Base-by-base conservation (phyloP, 2,113 vertebrate species). In the Crotalus helleri region DNA sequence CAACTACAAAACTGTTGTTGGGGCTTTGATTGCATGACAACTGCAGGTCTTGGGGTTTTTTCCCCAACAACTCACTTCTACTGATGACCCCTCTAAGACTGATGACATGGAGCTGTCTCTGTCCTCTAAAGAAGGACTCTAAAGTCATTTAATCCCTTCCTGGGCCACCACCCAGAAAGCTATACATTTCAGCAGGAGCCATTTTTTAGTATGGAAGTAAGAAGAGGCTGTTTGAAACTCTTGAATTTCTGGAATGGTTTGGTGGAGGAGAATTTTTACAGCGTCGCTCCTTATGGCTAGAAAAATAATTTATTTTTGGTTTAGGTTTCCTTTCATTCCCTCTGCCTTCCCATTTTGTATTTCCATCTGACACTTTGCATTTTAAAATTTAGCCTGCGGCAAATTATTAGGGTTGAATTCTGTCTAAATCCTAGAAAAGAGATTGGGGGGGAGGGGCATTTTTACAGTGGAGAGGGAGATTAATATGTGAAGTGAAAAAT, bases 371-470 rank as follows among this genome's bases (percentile, higher is more conserved):
- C 96, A 96, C 90, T 97, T 95, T 94, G 95, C 96, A 96, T 97
- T 97, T 97, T 94, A 96, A 96, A 94, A 92, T 96, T 94, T 97
- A 97, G 96, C 97, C 97, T 95, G 93, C 88, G 96, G 96, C 97
- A 95, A 96, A 96, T 97, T 95, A 95, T 96, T 97, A 96, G 95
- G 95, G 94, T 94, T 96, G 94, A 97, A 94, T 96, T 96, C 94
- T 93, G 94, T 92, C 94, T 97, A 96, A 96, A 96, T 95, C 94
- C 94, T 88, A 95, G 93, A 93, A 95, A 97, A 96, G 85, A 39
- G 85, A 29, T 96, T 92, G 94, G 24, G 93, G 44, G 49, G 8
- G 7, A 9, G 49, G 49, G 49, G 49, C 49, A 1, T 51, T 51
- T 51, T 51, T 39, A 49, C 5, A 19, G 55, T 2, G 2, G 33